Base-by-base conservation (phyloP, 2,888 invertebrate genomes). In the Melolontha melolontha region DNA sequence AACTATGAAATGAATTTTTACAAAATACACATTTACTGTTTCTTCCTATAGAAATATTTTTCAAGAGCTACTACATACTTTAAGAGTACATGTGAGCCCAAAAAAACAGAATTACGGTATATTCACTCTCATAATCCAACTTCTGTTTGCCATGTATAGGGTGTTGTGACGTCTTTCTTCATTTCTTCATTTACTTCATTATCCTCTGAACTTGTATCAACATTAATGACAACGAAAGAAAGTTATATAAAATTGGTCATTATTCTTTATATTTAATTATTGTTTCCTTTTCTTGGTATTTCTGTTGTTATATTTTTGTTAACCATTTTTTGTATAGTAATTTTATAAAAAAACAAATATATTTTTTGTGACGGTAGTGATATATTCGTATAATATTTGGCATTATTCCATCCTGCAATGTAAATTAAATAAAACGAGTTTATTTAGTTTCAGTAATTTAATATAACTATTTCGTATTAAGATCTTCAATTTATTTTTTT, bases 341-440 rank as follows among this genome's bases (percentile, higher is more conserved):
- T 59, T 59, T 64, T 52, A 64, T 64, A 64, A 64, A 52, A 44
- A 42, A 52, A 42, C 52, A 52, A 52, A 64, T 64, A 34, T 34
- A 34, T 64, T 52, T 63, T 52, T 64, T 64, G 54, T 64, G 54
- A 54, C 51, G 29, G 54, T 64, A 54, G 64, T 64, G 59, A 59
- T 59, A 59, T 47, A 59, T 57, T 57, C 27, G 57, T 57, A 57
- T 59, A 42, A 44, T 42, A 14, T 59, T 59, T 47, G 44, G 44
- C 59, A 59, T 59, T 59, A 47, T 59, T 59, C 57, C n/a, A 16
- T 47, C 40, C 64, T 39, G 29, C 51, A 50, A 63, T 63, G 41
- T 11, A 12, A 34, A 14, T 34, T 14, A 2, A 34, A n/a, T 16
- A 5, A 14, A 62, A 16, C 17, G 17, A 42, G 42, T 49, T 29